A percentile compares a stretch with the other conserved stretches of the same genome.
These are phyloP conservation scores for Halichoeres trimaculatus DNA, from an alignment of 2,113 vertebrate genomes.

Conservation along the genomic window DNA sequence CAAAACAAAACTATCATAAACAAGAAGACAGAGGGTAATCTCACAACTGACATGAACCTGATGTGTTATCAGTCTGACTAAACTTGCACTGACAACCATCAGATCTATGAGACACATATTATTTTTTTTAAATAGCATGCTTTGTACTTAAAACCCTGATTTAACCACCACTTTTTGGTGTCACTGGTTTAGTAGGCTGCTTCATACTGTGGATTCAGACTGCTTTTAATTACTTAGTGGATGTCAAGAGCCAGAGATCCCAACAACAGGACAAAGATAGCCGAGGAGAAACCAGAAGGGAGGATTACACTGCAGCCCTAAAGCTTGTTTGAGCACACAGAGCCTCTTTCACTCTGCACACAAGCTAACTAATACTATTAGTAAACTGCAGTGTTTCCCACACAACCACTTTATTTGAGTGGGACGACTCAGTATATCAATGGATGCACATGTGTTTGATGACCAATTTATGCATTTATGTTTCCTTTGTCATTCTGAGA, in stretches of 20 bases:
- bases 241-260: conserved; percentile 50
- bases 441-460: neutral
- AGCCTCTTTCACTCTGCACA: conserved; percentile 23
- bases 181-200: conserved; percentile 49
- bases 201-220: conserved; percentile 35
- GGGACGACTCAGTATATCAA: neutral
- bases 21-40: neutral
- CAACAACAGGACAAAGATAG: conserved; percentile 59
- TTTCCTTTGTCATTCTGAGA: neutral
- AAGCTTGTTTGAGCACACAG: conserved; percentile 65
- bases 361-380: conserved; percentile 51
- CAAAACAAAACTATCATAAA: neutral
- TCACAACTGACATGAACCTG: too few species aligned
- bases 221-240: conserved; percentile 61
- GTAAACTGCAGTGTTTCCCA: conserved; percentile 20
- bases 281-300: conserved; percentile 41
- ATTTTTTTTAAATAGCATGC: neutral
- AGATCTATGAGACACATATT: neutral
- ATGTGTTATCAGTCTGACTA: neutral
- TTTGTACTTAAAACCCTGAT: neutral
- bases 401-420: neutral
- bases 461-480: neutral
- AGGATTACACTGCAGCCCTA: conserved; percentile 66
- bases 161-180: conserved; percentile 28
- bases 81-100: neutral